These are phyloP conservation scores for Rhagologus leucostigma DNA, from an alignment of 2,113 vertebrate genomes.

Conservation along the genomic window DNA sequence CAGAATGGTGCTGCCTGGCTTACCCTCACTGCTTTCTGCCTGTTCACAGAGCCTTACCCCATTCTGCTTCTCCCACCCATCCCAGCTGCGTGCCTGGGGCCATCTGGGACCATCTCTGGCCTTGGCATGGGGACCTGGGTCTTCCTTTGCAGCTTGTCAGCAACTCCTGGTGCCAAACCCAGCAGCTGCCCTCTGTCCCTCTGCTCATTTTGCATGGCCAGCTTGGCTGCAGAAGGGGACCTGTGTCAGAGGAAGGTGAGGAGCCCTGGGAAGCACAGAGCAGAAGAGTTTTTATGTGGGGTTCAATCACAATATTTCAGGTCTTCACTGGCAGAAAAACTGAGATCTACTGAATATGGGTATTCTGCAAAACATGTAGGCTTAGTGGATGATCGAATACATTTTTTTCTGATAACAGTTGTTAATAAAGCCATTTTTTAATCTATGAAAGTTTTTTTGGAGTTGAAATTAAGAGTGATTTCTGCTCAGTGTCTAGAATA, in stretches of 20 bases:
- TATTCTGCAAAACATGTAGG: neutral
- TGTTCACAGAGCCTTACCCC: rapidly evolving
- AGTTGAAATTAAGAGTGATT: neutral
- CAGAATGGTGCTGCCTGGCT: rapidly evolving
- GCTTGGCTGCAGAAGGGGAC: neutral
- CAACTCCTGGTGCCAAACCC: neutral
- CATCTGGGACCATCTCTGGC: neutral
- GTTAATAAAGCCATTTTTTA: neutral
- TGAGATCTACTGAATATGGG: neutral
- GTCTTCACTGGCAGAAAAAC: neutral
- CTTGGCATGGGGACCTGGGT: too few species aligned
- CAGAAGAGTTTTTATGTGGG: neutral
- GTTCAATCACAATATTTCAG: neutral
- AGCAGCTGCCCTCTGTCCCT: neutral
- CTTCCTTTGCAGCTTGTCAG: neutral
- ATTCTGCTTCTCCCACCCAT: neutral
- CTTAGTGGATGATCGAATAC: neutral
- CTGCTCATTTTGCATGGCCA: neutral
- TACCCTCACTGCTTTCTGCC: neutral
- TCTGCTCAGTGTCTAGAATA: neutral
- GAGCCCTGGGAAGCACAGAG: neutral
- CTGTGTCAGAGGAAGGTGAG: neutral
- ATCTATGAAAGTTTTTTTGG: neutral
- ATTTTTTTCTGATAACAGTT: neutral
- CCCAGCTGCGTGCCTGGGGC: neutral